phyloP scores from a whole-genome alignment of 1,140 invertebrate genomes.

The Caenorhabditis tropicalis region DNA sequence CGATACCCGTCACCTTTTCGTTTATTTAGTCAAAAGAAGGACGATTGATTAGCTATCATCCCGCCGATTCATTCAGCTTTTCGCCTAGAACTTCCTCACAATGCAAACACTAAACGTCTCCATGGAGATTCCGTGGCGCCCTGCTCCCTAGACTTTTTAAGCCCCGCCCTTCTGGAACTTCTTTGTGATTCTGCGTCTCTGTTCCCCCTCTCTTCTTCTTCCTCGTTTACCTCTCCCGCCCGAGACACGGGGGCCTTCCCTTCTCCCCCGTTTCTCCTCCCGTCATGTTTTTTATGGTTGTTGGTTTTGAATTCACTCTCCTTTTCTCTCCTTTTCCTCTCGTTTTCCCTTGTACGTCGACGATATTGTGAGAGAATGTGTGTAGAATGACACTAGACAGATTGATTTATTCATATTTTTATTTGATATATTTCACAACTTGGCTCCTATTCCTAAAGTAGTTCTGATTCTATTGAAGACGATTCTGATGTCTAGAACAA shows the following conservation, averaged over 20 bases:
- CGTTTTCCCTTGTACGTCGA: slow-evolving; percentile 9
- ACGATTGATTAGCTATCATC: slow-evolving; percentile 30
- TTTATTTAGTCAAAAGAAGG: slow-evolving; percentile 7
- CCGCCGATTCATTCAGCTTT: background rate
- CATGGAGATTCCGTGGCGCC: slow-evolving; percentile 8
- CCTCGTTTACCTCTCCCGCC: background rate
- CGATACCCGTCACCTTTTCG: background rate
- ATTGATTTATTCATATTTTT: slow-evolving; percentile 23
- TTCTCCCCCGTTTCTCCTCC: background rate
- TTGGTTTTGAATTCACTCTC: slow-evolving; percentile 41
- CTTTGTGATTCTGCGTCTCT: background rate
- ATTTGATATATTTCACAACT: slow-evolving; percentile 29
- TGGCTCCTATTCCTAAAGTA: background rate
- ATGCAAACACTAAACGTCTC: background rate
- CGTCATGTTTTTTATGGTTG: slow-evolving; percentile 19
- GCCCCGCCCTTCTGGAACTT: background rate
- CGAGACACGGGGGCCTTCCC: background rate
- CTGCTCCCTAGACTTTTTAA: background rate
- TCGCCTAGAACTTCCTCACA: too few relatives aligned
- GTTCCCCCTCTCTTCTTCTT: too few relatives aligned
- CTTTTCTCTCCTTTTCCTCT: background rate
- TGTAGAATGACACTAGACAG: background rate
- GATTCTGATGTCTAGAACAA: too few relatives aligned
- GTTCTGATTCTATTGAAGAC: too few relatives aligned
- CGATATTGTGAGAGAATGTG: slow-evolving; percentile 7